Base-by-base conservation (phyloP, 2,888 invertebrate species). In the Cyaniris semiargus region DNA sequence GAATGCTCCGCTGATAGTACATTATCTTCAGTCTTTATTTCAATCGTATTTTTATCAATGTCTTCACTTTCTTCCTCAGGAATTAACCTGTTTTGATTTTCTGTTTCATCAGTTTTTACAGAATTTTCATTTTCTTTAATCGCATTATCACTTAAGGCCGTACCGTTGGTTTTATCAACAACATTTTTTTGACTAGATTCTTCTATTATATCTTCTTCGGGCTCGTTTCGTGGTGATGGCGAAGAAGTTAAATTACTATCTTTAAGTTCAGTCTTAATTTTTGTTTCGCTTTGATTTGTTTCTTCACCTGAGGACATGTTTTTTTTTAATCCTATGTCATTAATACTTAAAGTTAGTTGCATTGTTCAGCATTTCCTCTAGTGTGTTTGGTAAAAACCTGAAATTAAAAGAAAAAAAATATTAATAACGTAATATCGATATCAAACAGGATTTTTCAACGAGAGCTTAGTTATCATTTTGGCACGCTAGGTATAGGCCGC, bases 331-430 rank as follows among this genome's bases (percentile, higher is more conserved):
- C 85, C 86, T 83, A 86, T 81, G 79, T 84, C 80, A 80, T 90
- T 89, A 84, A 86, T 82, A 79, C 89, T 87, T 80, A 89, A 81
- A 84, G 91, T 89, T 85, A 93, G 86, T 91, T 93, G 92, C 93
- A 94, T 93, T 86, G 87, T 92, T 85, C 86, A 85, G 82, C 90
- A 89, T 91, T 84, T 88, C 88, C 83, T 85, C 13, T 8, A 23
- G 31, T 34, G 8, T 53, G n/a, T 44, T 70, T 27, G 23, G 21
- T 53, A 10, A 76, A 66, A 77, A 78, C 82, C 90, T 90, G 89
- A 80, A 91, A 89, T 75, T 79, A 74, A 81, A 80, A 81, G 71
- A 78, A 27, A 76, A 7, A 13, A 78, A 75, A 1, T 10, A 7
- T 75, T 8, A 75, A 56, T 56, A 75, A 27, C 4, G 7, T 18